A percentile compares a stretch with the other conserved stretches of the same genome.
Conservation (phyloP, 1,140 invertebrate genomes). For the Bombus fervidus region DNA sequence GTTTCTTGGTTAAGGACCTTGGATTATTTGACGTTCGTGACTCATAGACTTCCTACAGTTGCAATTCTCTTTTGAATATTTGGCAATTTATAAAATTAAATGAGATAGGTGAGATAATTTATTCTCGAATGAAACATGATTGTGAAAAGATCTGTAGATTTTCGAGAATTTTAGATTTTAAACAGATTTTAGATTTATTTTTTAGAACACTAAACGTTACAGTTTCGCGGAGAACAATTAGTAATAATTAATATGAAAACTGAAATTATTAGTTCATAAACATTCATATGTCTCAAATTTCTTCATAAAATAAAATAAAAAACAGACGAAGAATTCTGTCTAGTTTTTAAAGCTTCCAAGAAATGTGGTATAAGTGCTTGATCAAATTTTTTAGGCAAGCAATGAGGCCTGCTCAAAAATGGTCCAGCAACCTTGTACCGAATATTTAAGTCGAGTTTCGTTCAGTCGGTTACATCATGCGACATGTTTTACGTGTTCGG, state of each 20-base stretch:
- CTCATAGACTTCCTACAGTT: background rate
- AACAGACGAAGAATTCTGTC: background rate
- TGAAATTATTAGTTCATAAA: background rate
- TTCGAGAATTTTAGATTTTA: background rate
- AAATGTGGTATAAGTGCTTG: background rate
- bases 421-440: constrained; percentile 71
- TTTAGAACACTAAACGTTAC: background rate
- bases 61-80: background rate
- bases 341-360: background rate
- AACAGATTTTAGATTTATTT: background rate
- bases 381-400: background rate
- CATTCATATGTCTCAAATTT: no score
- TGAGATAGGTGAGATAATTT: background rate
- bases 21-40: background rate
- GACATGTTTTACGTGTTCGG: constrained; percentile 42
- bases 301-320: background rate
- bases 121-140: background rate
- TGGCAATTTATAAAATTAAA: background rate
- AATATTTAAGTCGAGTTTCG: constrained; percentile 55
- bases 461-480: constrained; percentile 47
- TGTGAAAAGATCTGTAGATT: background rate
- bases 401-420: constrained; percentile 28
- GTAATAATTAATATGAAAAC: background rate
- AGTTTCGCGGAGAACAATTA: background rate
- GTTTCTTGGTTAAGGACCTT: constrained; percentile 9